phyloP scores from a whole-genome alignment of 2,797 vertebrate genomes.

The Xyrichtys novacula region DNA sequence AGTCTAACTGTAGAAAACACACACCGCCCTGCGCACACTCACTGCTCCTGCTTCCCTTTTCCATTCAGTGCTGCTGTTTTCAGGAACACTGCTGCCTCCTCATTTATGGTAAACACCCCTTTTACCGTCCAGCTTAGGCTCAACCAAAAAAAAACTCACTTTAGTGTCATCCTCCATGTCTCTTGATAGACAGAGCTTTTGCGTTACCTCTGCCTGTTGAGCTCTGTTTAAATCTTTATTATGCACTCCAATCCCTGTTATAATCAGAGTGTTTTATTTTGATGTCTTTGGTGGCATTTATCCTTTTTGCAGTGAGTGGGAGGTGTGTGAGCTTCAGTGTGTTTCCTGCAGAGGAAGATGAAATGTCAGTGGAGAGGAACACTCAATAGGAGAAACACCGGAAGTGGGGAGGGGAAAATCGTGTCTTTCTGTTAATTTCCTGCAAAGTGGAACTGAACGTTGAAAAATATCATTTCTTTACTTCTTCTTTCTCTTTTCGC shows the following conservation, averaged over 20 bases:
- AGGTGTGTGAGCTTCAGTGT: constrained; percentile 1
- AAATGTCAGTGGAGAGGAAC: constrained; percentile 56
- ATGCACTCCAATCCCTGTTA: neutral
- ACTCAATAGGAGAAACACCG: constrained; percentile 30
- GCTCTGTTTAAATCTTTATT: neutral
- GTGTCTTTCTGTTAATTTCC: constrained; percentile 40
- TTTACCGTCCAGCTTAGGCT: neutral
- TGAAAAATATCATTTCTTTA: neutral
- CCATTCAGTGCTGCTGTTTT: constrained; percentile 48
- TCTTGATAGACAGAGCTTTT: too few relatives aligned
- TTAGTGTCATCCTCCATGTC: too few relatives aligned
- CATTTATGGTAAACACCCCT: neutral
- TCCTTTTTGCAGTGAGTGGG: constrained; percentile 3
- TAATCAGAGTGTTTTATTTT: neutral
- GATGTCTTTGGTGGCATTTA: neutral
- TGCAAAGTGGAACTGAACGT: constrained; percentile 28
- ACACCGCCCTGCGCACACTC: constrained; percentile 13
- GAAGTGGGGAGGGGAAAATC: constrained; percentile 27
- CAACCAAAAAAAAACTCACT: too few relatives aligned
- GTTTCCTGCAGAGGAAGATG: constrained; percentile 73
- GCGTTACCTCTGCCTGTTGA: too few relatives aligned
- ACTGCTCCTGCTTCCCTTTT: neutral
- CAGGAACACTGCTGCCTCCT: constrained; percentile 9
- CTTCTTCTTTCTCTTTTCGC: constrained; percentile 4
- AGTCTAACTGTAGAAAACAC: constrained; percentile 30